Conservation (phyloP, 2,113 vertebrate species). For the Lonchura striata region DNA sequence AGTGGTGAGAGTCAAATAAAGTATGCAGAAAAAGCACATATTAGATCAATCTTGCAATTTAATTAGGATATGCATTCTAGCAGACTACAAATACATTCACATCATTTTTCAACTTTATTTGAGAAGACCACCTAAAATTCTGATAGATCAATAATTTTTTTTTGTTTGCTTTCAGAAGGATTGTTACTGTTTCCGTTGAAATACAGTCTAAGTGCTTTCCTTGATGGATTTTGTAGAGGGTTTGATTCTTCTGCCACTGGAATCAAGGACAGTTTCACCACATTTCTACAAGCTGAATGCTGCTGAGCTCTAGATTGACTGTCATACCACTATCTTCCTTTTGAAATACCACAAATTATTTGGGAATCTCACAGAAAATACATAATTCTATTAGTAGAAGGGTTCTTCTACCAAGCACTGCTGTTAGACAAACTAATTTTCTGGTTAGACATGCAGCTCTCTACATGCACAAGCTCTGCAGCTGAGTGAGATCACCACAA, state of each 20-base stretch:
- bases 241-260: not conserved
- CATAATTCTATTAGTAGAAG: not conserved
- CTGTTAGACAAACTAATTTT: slow-evolving; percentile 10
- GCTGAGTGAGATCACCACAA: not conserved
- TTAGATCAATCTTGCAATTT: slow-evolving; percentile 60
- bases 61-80: slow-evolving; percentile 29
- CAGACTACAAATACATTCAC: not conserved
- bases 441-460: slow-evolving; percentile 31
- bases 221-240: not conserved
- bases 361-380: not conserved
- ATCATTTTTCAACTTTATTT: not conserved
- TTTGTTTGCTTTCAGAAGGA: not conserved
- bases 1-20: slow-evolving; percentile 58
- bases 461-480: slow-evolving; percentile 42
- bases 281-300: not conserved
- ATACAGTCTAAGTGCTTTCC: not conserved
- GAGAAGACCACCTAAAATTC: not conserved
- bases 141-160: not conserved
- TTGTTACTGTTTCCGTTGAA: not conserved
- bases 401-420: not conserved
- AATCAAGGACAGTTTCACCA: not conserved
- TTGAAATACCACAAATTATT: not conserved
- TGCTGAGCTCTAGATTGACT: not conserved
- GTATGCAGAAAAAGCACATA: slow-evolving; percentile 69
- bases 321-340: not conserved